phyloP scores from a whole-genome alignment of 2,797 vertebrate genomes.

The Poeciliopsis infans region DNA sequence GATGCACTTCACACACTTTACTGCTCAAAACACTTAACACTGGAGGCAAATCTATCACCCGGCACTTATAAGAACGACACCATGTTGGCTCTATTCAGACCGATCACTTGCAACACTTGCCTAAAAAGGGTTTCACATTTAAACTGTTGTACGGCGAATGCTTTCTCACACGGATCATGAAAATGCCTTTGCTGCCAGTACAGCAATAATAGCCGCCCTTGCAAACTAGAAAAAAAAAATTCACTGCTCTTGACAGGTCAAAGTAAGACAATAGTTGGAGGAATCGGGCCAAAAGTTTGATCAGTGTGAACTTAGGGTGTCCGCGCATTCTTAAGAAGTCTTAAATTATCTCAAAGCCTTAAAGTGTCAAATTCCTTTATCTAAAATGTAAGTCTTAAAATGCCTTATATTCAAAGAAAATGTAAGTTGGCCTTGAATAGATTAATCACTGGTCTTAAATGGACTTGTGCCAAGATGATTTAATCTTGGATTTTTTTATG shows the following conservation, averaged over 20 bases:
- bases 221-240: neutral
- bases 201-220: neutral
- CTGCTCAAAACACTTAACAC: neutral
- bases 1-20: neutral
- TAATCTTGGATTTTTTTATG: no score
- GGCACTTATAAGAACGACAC: neutral
- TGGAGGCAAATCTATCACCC: neutral
- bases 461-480: no score
- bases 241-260: neutral
- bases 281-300: neutral
- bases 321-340: no score
- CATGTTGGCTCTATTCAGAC: neutral
- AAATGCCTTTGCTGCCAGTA: neutral
- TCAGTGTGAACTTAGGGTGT: neutral
- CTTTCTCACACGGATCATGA: neutral
- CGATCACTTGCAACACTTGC: neutral
- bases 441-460: no score
- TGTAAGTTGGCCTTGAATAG: no score
- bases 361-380: no score
- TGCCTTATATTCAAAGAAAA: no score
- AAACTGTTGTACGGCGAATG: neutral
- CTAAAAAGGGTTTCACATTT: neutral
- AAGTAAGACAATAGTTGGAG: neutral
- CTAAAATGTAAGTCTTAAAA: no score
- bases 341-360: no score